Evolutionary conservation across 2,113 vertebrate genomes (phyloP), one percentile per base, ranked within the genome.

Genomic region (Xyrauchen texanus): DNA sequence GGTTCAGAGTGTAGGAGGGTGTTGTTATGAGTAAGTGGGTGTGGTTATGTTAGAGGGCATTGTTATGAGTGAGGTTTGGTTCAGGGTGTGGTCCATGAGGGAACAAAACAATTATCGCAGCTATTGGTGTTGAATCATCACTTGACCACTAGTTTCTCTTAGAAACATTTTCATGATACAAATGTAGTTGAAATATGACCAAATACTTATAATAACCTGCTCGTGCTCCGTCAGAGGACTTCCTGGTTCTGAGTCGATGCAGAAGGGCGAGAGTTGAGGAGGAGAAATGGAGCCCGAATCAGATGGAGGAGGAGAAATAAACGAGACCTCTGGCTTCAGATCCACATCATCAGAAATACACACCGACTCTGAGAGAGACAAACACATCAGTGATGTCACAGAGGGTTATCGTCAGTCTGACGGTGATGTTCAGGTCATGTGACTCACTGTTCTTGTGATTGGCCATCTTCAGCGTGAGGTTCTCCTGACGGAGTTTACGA

Each of bases 251-350:
- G 97, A 99, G 87, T 99, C 98, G 9, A 99, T 94, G 71, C 95
- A 97, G 89, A 95, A 99, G 0, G 96, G 97, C 21, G 97, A 99
- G 86, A 96, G 98, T 80, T 95, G 95, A 49, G 91, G 93, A 68
- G 95, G 96, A 13, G 98, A 99, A 5, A 94, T 91, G 0, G 96
- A 96, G 2, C 96, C 97, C 0, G 96, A 95, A 84, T 99, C 98
- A 0, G 98, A 99, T 2, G 97, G 95, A 1, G 98, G 96, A 63
- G 98, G 98, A 15, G 98, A 98, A 95, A 98, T 96, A 87, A 98
- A 91, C 74, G 95, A 88, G 85, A 94, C 85, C 0, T 98, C 97
- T 79, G 95, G 94, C 91, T 98, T 99, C 76, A 98, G 87, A 68
- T 98, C 97, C 81, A 95, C 86, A 0, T 97, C 96, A 5, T 92